These are phyloP conservation scores for Cryptotermes secundus DNA, from an alignment of 1,140 invertebrate species.

Conservation along the genomic window DNA sequence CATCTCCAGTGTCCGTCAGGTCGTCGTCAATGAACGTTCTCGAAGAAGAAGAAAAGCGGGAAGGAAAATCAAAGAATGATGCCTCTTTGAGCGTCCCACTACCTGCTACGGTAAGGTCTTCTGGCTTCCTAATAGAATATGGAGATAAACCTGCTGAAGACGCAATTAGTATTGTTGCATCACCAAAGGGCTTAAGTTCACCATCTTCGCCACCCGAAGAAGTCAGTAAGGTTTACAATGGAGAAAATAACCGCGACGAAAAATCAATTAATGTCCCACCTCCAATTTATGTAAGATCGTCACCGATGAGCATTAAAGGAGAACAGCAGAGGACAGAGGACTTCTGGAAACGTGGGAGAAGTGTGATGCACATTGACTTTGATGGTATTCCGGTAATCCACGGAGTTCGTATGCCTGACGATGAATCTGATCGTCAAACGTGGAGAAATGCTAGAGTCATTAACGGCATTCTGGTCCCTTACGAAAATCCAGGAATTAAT, in stretches of 20 bases:
- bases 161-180: background rate
- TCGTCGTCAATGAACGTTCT: background rate
- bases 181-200: background rate
- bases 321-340: conserved; percentile 50
- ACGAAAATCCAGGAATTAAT: background rate
- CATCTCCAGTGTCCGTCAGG: conserved; percentile 6
- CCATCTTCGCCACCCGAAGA: background rate
- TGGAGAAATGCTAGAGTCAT: conserved; percentile 86
- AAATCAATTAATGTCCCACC: conserved; percentile 54
- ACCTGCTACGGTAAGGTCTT: background rate
- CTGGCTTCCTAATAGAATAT: background rate
- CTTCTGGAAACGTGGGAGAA: conserved; percentile 51
- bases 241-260: background rate
- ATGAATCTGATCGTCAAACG: conserved; percentile 72
- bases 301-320: conserved; percentile 57
- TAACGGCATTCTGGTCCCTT: conserved; percentile 70
- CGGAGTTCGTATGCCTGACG: conserved; percentile 77
- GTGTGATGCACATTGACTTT: conserved; percentile 58
- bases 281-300: conserved; percentile 65
- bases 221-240: background rate
- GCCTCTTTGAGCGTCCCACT: background rate
- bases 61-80: background rate
- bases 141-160: conserved; percentile 6
- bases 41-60: background rate
- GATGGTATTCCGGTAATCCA: conserved; percentile 77